These are phyloP conservation scores for Petrocephalus microphthalmus DNA, from an alignment of 2,113 vertebrate genomes.

Conservation along the genomic window DNA sequence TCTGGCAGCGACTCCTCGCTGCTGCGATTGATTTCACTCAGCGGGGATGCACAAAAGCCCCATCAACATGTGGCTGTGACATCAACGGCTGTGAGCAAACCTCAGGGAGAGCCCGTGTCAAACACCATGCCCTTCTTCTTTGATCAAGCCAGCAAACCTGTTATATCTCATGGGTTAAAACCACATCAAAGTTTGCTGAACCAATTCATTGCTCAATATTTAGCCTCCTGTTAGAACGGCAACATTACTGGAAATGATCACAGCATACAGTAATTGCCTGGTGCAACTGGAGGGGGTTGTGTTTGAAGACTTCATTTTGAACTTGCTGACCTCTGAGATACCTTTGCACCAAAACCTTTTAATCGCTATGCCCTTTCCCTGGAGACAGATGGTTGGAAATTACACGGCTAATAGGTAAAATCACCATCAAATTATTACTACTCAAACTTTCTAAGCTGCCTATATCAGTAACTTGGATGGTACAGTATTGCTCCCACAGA, in stretches of 20 bases:
- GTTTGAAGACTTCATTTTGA: background rate
- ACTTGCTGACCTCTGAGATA: background rate
- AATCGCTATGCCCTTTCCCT: background rate
- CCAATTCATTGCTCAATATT: background rate
- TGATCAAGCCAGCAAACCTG: background rate
- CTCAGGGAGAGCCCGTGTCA: background rate
- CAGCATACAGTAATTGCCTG: background rate
- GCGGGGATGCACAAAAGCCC: background rate
- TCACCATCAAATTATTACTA: background rate
- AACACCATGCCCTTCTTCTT: background rate
- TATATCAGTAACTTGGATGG: slow-evolving; percentile 2
- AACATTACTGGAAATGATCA: background rate
- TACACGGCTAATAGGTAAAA: background rate
- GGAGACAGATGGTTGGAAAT: background rate
- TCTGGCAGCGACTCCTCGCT: background rate
- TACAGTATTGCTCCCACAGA: slow-evolving; percentile 6
- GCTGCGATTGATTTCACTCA: background rate
- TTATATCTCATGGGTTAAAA: background rate
- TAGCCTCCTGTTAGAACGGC: background rate
- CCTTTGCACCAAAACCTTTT: background rate
- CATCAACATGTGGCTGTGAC: background rate
- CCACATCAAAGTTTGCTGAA: background rate
- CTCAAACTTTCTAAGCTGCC: background rate
- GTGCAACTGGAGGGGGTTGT: background rate
- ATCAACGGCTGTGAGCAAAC: background rate